Conservation (phyloP, 2,797 vertebrate genomes). For the Atherinosoma microstoma region DNA sequence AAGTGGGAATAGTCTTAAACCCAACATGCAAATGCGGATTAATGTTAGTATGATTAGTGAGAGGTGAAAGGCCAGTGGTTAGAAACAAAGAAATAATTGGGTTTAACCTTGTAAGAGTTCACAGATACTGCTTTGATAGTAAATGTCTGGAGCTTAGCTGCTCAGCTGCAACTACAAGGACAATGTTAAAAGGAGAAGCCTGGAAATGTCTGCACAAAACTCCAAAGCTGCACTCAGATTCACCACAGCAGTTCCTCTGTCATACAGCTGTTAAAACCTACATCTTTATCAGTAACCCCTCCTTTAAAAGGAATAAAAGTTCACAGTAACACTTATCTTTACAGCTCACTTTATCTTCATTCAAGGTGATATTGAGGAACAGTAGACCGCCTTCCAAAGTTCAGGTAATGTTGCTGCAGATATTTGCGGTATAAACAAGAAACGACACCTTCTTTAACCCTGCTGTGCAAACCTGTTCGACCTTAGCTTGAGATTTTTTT, state of each 20-base stretch:
- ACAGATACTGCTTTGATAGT: neutral
- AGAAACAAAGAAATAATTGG: neutral
- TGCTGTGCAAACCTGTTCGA: conserved; percentile 22
- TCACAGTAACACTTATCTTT: conserved; percentile 37
- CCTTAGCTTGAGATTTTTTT: conserved; percentile 22
- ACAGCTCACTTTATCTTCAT: conserved; percentile 23
- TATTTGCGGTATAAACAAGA: conserved; percentile 63
- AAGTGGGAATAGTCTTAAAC: neutral
- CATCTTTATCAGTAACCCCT: conserved; percentile 2
- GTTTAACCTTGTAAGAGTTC: neutral
- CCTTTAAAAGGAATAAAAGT: conserved; percentile 24
- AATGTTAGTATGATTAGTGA: neutral
- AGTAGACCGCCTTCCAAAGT: conserved; percentile 34
- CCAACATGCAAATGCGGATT: neutral
- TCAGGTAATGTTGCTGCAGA: conserved; percentile 14
- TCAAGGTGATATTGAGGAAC: conserved; percentile 57
- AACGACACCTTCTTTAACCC: neutral
- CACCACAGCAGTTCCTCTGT: neutral
- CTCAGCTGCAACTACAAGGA: neutral
- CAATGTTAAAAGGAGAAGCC: neutral
- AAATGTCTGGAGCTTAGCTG: neutral
- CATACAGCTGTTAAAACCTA: conserved; percentile 8
- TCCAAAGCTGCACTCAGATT: neutral
- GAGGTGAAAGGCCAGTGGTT: conserved; percentile 14
- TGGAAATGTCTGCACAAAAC: neutral